Base-by-base conservation (phyloP, 1,140 invertebrate genomes). In the Saxidomus purpurata region DNA sequence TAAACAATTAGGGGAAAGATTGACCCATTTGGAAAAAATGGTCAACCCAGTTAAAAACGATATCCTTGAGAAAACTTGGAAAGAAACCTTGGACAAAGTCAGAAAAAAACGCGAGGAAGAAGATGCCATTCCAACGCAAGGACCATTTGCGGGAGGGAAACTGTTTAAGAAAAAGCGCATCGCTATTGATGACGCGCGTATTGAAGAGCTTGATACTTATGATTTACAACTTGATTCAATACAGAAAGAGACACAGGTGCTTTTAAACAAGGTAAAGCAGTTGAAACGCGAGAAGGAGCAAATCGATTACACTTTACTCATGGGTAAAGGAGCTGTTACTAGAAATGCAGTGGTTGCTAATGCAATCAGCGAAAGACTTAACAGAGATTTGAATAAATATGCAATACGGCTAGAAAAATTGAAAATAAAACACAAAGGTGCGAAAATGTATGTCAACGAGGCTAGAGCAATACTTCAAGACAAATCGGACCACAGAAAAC, bases 371-470 rank as follows among this genome's bases (percentile, higher is more conserved):
- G 77, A 88, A 69, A 80, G 71, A 71, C 34, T 88, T 17, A 88
- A 88, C 40, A 61, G 77, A n/a, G 86, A 88, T 49, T 61, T 88
- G n/a, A 80, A 88, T 55, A 88, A 88, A 55, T 88, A 77, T 34
- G 43, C 86, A n/a, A 81, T 81, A 63, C 55, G 86, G 0, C 47
- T 88, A 36, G 76, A 88, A 71, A 81, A 81, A 49, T 22, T 88
- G n/a, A 88, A 81, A 81, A 6, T 88, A 28, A 80, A 81, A 25
- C 77, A 88, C 49, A 81, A 81, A 49, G 43, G 71, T 47, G 86
- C 76, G 4, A 88, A 81, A 52, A 17, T 9, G 40, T 88, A 63
- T 34, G 47, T 79, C 3, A 9, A 55, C 4, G 47, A 71, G 11
- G 67, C 28, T 2, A 40, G 67, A 71, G 67, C 28, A 19, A 59